A percentile compares a stretch with the other conserved stretches of the same genome.
phyloP scores from a whole-genome alignment of 2,113 vertebrate genomes.

The Loxodonta africana region DNA sequence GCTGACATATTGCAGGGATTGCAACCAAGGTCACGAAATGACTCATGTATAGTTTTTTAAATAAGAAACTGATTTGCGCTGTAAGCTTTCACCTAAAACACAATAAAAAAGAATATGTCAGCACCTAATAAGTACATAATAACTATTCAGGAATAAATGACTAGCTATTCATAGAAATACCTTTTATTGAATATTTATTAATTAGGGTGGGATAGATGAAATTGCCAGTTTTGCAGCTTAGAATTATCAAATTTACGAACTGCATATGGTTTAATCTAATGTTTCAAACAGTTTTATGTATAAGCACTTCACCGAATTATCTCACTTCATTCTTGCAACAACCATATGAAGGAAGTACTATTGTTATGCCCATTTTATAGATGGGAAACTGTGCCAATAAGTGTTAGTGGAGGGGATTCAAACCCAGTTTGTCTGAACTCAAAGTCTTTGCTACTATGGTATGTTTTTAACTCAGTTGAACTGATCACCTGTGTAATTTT shows the following conservation, averaged over 20 bases:
- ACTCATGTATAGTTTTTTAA: too few species aligned
- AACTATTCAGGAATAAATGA: conserved; percentile 9
- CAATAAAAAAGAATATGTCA: background rate
- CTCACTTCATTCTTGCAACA: background rate
- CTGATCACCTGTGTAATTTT: background rate
- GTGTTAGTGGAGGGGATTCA: background rate
- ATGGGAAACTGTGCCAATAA: background rate
- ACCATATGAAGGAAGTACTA: background rate
- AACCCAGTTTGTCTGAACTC: background rate
- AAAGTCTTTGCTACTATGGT: background rate
- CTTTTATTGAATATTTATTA: background rate
- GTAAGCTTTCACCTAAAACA: too few species aligned
- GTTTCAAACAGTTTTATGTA: background rate
- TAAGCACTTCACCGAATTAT: background rate
- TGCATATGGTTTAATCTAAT: background rate
- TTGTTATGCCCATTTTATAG: background rate
- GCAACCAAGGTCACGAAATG: too few species aligned
- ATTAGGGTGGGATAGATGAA: background rate
- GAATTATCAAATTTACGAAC: background rate
- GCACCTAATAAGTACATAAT: background rate
- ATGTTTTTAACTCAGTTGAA: background rate
- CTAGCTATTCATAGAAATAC: background rate
- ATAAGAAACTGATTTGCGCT: too few species aligned
- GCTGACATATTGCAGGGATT: too few species aligned
- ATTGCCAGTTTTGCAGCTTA: background rate